Base-by-base conservation (phyloP, 2,797 vertebrate species). In the Pseudopleuronectes americanus region DNA sequence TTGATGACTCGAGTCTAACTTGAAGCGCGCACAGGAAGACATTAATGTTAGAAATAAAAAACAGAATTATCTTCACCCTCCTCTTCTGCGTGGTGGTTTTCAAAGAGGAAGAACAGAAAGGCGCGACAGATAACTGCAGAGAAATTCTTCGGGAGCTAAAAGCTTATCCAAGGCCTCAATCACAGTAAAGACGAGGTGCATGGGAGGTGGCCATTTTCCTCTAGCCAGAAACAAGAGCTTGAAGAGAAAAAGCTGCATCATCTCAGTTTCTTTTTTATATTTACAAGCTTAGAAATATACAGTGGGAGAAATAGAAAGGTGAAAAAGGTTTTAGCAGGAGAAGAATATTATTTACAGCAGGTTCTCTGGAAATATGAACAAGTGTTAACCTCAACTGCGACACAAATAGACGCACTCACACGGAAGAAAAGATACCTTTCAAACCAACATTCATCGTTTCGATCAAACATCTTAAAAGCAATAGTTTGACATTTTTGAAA, bases 281-380 rank as follows among this genome's bases (percentile, higher is more conserved):
- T 88, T 89, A 90, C 88, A 93, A 84, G 86, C 64, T 82, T 71
- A 84, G 85, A 82, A 83, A 88, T 90, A 86, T 83, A 92, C 89
- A 92, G 81, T 63, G 64, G 49, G 64, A 86, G 66, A 66, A 79
- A 80, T 26, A 73, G 65, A 85, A 61, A 60, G 63, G 66, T 57
- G 79, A 67, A 85, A 77, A 88, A 76, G 71, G 26, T 56, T 45
- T 33, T 60, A 90, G 82, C 72, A 81, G 79, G 68, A 87, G 63
- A 84, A 73, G 70, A 79, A 77, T 53, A 83, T 68, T 89, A 91
- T 93, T 86, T 90, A 91, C 91, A 92, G 78, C 81, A 84, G 55
- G 63, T 74, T 81, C 65, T 89, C 55, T 14, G 55, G 66, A 83
- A 68, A 80, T 38, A 57, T 66, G 74, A 81, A 74, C 47, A 81